Evolutionary conservation across 1,140 invertebrate species (phyloP), one percentile per base, ranked within the genome.

Genomic region (Chionoecetes opilio): DNA sequence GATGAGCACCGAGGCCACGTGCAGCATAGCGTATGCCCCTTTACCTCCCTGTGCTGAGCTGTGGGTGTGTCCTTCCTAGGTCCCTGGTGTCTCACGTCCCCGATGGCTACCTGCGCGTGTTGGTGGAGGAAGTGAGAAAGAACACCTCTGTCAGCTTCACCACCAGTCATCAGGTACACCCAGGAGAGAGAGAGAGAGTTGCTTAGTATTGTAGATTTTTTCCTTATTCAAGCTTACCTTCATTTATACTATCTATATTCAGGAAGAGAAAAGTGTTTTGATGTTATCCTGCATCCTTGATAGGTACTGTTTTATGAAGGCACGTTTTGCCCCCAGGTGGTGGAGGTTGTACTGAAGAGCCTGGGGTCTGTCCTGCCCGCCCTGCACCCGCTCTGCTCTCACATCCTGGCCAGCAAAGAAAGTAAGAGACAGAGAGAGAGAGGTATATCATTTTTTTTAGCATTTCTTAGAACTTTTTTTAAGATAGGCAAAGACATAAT

Each of bases 51-150:
- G 38, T 41, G 5, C 3, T 41, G 38, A 63, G 53, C n/a, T n/a
- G 21, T 75, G 21, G 21, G 1, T 75, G 21, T 75, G 63, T 75
- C 63, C 26, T 8, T 75, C 63, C 6, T 75, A 95, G 94, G 90
- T 91, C 53, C 5, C 84, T 95, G 32, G 41, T 95, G 90, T 95
- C 94, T 29, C 94, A 95, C 63, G 94, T 95, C n/a, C 94, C 94
- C 34, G 89, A 87, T 26, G 94, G 86, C 37, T 95, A 95, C 82
- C 85, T 95, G 37, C 37, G 94, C 32, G 88, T 26, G 32, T n/a
- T 95, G 34, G 94, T 95, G 21, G 94, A 95, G n/a, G 94, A 95
- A 41, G 94, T 95, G 17, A 82, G 94, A 26, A 95, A 90, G 46
- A 92, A 32, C 26, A 88, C 94, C 46, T 92, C 90, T 34, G 63